Conservation (phyloP, 2,888 invertebrate genomes). For the Cepaea hortensis region DNA sequence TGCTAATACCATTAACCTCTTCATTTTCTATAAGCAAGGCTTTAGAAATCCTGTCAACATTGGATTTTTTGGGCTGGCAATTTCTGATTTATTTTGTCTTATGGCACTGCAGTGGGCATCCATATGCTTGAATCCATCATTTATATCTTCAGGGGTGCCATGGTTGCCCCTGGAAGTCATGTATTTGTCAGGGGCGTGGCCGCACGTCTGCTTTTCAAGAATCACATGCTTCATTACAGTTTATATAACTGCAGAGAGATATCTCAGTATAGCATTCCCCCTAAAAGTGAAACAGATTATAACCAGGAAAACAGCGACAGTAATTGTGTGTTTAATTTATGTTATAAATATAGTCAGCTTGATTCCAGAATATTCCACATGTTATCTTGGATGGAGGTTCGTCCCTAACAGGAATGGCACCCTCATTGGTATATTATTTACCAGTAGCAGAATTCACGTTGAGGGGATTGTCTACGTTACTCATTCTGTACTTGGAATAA, state of each 20-base stretch:
- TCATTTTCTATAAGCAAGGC: background rate
- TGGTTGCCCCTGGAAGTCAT: background rate
- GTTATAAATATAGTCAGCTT: background rate
- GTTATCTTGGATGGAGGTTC: background rate
- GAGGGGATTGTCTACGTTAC: too few relatives aligned
- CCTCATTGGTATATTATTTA: background rate
- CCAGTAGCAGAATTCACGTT: too few relatives aligned
- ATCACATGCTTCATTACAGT: constrained; percentile 12
- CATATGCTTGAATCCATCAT: constrained; percentile 6
- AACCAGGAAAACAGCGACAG: background rate
- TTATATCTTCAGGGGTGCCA: background rate
- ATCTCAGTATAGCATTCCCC: background rate
- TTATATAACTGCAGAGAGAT: background rate
- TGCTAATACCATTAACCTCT: background rate
- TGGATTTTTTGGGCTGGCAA: background rate
- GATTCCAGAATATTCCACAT: background rate
- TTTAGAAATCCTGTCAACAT: background rate
- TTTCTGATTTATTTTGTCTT: background rate
- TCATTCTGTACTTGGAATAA: too few relatives aligned
- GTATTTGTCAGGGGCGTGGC: background rate
- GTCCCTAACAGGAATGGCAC: background rate
- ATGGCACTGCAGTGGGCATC: background rate
- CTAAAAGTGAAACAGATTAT: constrained; percentile 1
- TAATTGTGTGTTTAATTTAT: background rate
- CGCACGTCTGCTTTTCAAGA: background rate